Evolutionary conservation across 2,113 vertebrate species (phyloP), one percentile per base, ranked within the genome.

Genomic region (Alectura lathami): DNA sequence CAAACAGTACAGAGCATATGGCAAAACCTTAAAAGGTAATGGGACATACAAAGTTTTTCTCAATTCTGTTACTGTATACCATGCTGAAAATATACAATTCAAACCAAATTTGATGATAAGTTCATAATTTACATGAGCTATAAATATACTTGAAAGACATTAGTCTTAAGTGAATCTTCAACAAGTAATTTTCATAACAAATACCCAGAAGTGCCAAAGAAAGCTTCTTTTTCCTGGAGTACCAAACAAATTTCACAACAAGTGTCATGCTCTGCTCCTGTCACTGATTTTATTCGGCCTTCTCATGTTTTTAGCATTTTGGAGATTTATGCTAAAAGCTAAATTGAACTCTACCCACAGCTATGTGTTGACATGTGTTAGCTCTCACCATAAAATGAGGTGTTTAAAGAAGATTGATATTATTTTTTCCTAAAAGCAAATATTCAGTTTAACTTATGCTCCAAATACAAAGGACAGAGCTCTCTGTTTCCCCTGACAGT

Each of bases 391-490:
- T 16, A 86, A 76, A 85, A 74, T 20, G 2, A 81, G 17, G 8
- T 0, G 0, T 38, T 73, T 17, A 63, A 56, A 36, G 79, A 20
- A 15, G 29, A 26, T 1, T 30, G 7, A 5, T n/a, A 54, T 38
- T 69, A 74, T 84, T 89, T 91, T 75, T 56, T 54, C 38, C 59
- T 73, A 77, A n/a, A 84, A 94, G 86, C 1, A 74, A 84, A 89
- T 66, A 77, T 17, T 82, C 32, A 34, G 16, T 56, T 64, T 38
- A 51, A 73, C 32, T 69, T 86, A 51, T 1, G 15, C 18, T 73
- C 23, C 36, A 81, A 86, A 50, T 9, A 83, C 26, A 59, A 0
- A 38, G 22, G 34, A 79, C 23, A 42, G 40, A 79, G 30, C 14
- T 66, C 34, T 59, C 48, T n/a, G 4, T 29, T 87, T 72, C 38